Base-by-base conservation (phyloP, 2,888 invertebrate species). In the Plutella xylostella region DNA sequence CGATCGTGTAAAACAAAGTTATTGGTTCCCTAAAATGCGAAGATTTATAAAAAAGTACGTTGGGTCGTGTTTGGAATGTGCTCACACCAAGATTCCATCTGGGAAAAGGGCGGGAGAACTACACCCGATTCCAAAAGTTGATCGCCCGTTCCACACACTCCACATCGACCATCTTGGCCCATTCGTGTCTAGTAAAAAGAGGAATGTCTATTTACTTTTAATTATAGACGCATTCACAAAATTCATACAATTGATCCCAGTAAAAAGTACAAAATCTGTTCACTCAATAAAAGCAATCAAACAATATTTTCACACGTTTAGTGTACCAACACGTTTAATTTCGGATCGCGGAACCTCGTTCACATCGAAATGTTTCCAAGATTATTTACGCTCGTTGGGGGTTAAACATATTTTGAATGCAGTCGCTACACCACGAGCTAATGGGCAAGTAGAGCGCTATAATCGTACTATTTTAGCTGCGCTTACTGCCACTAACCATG, bases 121-220 rank as follows among this genome's bases (percentile, higher is more conserved):
- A 4, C 53, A 58, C 22, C 54, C 56, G 0, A 55, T 58, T 4
- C 30, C 38, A 2, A 57, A 55, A 25, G 7, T 47, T 39, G 20
- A 22, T 6, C 3, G 12, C n/a, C 21, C 22, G 15, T 22, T 39
- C 6, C 20, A 22, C 7, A 39, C 39, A 21, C 31, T 39, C 1
- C 18, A 35, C 12, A 18, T 35, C 18, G 35, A 35, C 18, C 35
- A 35, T 15, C 18, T 35, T 4, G 31, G 31, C 4, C 35, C 35
- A 7, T 28, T 41, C 15, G 18, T 30, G 3, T 31, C 17, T 4
- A 41, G 30, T 30, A 28, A 25, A 7, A 41, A 20, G 14, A 31
- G 41, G 3, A 30, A 40, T n/a, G 18, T 7, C 3, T 30, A 41
- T 30, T 19, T 41, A 19, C 20, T 41, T 11, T 30, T 41, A 19